Evolutionary conservation across 2,888 invertebrate species (phyloP), one percentile per base, ranked within the genome.

Genomic region (Noctua fimbriata): DNA sequence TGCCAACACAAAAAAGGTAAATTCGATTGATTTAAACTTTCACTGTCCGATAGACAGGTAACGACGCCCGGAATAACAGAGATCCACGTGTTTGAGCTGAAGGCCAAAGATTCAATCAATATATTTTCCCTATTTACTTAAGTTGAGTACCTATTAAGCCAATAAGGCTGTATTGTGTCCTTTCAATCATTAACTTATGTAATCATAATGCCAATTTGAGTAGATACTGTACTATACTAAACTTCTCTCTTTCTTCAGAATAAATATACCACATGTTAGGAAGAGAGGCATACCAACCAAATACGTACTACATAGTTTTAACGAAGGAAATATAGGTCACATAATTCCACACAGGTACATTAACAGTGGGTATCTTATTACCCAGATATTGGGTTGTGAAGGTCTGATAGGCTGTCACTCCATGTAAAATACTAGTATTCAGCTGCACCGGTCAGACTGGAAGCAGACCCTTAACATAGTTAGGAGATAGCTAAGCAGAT

Each of bases 81-180:
- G 66, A 79, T 79, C 76, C 84, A 83, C 84, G 87, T 79, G 84
- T 73, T 58, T 58, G 18, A 76, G 76, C 49, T 32, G 78, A 83
- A 79, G 85, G 84, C 41, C 85, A 58, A 70, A 63, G 58, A 67
- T 75, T 72, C 63, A 74, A 76, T 87, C 79, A 87, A 87, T 87
- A 83, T 60, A 55, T 41, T 76, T 71, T 82, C 71, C 60, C 79
- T 73, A 76, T 75, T 82, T 82, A 82, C 80, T 73, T 82, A 84
- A 28, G 80, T 65, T 69, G 60, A 73, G 58, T 60, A 78, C 78
- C 78, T 69, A 69, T 44, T 49, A 69, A 72, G 63, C 72, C 71
- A 84, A 86, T 86, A 78, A 82, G 63, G 73, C 44, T 63, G 63
- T 82, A 83, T 78, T 82, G 58, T 72, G 58, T 63, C 52, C 60